These are phyloP conservation scores for Augochlorella aurata DNA, from an alignment of 2,888 invertebrate genomes.

Conservation along the genomic window DNA sequence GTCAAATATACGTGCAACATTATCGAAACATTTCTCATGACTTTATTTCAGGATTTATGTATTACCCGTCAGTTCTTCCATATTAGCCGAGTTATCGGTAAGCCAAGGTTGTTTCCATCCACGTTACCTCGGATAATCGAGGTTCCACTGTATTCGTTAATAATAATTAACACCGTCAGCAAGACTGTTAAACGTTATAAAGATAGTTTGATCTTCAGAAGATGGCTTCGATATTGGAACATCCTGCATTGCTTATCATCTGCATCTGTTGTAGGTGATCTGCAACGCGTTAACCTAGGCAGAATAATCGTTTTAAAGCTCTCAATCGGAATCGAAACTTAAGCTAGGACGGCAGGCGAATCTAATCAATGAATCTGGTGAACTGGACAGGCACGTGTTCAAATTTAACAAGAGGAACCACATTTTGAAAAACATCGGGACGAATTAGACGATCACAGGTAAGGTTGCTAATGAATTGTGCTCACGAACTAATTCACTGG, in stretches of 20 bases:
- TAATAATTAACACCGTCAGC: not conserved
- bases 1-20: no score
- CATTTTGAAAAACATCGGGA: slow-evolving; percentile 28
- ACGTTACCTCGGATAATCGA: no score
- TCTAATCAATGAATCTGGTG: slow-evolving; percentile 16
- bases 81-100: no score
- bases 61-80: no score
- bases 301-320: not conserved
- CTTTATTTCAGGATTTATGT: no score
- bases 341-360: not conserved
- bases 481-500: not conserved
- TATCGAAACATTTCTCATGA: no score
- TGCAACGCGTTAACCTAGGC: not conserved
- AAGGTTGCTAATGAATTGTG: slow-evolving; percentile 10
- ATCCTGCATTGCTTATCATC: not conserved
- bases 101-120: no score
- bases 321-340: not conserved
- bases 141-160: not conserved
- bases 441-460: slow-evolving; percentile 43
- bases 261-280: not conserved
- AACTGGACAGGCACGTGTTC: slow-evolving; percentile 12
- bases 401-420: slow-evolving; percentile 23
- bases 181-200: not conserved
- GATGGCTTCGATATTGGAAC: not conserved
- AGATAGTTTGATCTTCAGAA: not conserved